phyloP scores from a whole-genome alignment of 2,888 invertebrate species.

The Luperina testacea region DNA sequence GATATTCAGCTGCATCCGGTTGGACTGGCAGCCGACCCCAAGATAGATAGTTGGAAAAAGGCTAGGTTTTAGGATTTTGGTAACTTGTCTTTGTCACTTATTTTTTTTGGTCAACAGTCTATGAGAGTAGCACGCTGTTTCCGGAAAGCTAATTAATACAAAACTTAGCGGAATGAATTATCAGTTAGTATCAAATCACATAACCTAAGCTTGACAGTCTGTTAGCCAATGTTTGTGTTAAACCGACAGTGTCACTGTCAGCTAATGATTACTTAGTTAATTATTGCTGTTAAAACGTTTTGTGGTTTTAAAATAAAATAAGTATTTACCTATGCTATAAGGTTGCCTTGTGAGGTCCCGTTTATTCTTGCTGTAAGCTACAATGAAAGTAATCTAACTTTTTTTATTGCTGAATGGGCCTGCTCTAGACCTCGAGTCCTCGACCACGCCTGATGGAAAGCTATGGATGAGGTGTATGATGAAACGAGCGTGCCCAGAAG shows the following conservation, averaged over 20 bases:
- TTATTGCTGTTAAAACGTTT: not conserved
- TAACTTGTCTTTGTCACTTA: not conserved
- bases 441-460: not conserved
- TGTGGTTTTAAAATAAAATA: not conserved
- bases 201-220: not conserved
- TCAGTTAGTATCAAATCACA: not conserved
- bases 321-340: not conserved
- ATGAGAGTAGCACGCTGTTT: not conserved
- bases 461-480: not conserved
- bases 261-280: not conserved
- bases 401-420: not conserved
- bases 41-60: too few species aligned
- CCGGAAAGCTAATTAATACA: not conserved
- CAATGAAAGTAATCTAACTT: not conserved
- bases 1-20: too few species aligned
- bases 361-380: not conserved
- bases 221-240: not conserved
- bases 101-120: conserved; percentile 1
- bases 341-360: not conserved
- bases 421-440: not conserved
- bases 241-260: not conserved
- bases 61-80: too few species aligned
- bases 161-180: not conserved
- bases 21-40: too few species aligned
- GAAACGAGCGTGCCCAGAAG: not conserved